These are phyloP conservation scores for Phrynosoma platyrhinos DNA, from an alignment of 2,113 vertebrate species.

Conservation along the genomic window DNA sequence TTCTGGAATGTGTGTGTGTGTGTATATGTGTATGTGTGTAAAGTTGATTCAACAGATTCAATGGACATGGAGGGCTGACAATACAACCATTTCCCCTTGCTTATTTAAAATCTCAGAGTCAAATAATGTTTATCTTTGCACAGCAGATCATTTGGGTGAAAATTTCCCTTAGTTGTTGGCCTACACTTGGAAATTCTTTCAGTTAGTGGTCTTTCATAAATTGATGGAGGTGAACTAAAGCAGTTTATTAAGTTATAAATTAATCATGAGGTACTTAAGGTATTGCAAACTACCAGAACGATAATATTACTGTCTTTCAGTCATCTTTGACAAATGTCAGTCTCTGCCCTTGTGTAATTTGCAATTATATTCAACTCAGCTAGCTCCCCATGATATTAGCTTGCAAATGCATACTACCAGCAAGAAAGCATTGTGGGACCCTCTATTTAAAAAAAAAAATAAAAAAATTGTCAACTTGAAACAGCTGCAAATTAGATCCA, in stretches of 20 bases:
- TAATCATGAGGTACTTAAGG: conserved; percentile 54
- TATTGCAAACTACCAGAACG: conserved; percentile 61
- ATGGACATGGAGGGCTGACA: no score
- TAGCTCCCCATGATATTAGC: conserved; percentile 47
- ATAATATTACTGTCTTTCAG: conserved; percentile 67
- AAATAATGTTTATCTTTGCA: not conserved
- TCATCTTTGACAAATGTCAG: conserved; percentile 54
- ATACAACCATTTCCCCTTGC: not conserved
- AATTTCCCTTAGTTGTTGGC: not conserved
- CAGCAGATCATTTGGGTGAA: not conserved
- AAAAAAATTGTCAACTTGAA: conserved; percentile 34
- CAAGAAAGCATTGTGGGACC: conserved; percentile 43
- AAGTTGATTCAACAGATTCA: no score
- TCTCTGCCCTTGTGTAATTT: conserved; percentile 67
- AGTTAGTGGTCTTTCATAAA: conserved; percentile 39
- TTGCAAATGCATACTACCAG: conserved; percentile 50
- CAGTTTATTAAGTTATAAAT: conserved; percentile 65
- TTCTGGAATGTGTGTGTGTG: no score
- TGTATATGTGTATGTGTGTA: no score
- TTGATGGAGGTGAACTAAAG: conserved; percentile 60
- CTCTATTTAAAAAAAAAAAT: conserved; percentile 32
- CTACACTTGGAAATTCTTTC: not conserved
- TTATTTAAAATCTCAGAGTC: conserved; percentile 7
- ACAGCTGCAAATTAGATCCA: conserved; percentile 53
- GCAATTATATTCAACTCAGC: conserved; percentile 62